phyloP scores from a whole-genome alignment of 2,797 vertebrate genomes.

The Platalea minor region DNA sequence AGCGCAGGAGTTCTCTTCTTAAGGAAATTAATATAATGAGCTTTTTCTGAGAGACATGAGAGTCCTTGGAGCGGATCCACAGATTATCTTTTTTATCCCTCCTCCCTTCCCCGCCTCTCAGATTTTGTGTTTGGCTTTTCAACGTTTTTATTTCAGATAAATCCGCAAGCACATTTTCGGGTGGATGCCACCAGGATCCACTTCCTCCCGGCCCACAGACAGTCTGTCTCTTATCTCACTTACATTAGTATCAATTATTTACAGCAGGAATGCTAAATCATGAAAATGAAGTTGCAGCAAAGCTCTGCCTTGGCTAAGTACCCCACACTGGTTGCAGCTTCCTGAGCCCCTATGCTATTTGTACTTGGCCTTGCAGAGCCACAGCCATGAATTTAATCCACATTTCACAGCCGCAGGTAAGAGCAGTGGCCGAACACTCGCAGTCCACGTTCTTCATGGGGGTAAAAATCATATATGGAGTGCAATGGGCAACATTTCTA shows the following conservation, averaged over 20 bases:
- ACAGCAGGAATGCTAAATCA: conserved; percentile 34
- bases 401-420: neutral
- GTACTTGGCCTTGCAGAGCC: neutral
- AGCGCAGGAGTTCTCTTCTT: neutral
- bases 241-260: conserved; percentile 49
- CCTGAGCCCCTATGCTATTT: fast-evolving
- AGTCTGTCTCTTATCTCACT: conserved; percentile 57
- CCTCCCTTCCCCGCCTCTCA: neutral
- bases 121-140: neutral
- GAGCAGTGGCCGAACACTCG: neutral
- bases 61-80: neutral
- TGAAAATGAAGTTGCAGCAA: neutral
- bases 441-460: fast-evolving
- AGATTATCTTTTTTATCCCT: neutral
- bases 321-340: neutral
- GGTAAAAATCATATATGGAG: neutral
- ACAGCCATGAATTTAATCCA: neutral
- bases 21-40: neutral
- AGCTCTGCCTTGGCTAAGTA: conserved; percentile 9
- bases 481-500: fast-evolving
- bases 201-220: conserved; percentile 50
- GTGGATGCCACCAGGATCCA: conserved; percentile 54
- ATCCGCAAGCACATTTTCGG: conserved; percentile 25
- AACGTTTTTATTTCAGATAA: neutral
- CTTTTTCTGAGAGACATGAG: neutral